Evolutionary conservation across 2,113 vertebrate genomes (phyloP), one percentile per base, ranked within the genome.

Genomic region (Planiliza haematocheilus): DNA sequence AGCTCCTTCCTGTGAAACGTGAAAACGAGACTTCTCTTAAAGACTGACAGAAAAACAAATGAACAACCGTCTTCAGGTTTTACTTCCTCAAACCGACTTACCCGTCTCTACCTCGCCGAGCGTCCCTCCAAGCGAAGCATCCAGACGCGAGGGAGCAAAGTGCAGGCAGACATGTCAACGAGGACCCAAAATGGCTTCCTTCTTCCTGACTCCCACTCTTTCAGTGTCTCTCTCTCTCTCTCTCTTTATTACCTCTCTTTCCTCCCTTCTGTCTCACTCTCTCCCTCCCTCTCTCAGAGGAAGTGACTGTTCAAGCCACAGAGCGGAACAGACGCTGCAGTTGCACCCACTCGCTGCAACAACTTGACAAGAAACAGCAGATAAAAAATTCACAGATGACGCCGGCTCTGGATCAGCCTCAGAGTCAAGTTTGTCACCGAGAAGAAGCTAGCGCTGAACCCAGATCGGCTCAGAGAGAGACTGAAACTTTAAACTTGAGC

Each of bases 181-280:
- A 45, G 13, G 20, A 79, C 65, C 79, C 79, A 91, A 90, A 76
- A 90, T 89, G 90, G 85, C 90, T 78, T 82, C 86, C 77, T 65
- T 55, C 64, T 56, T 37, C 62, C 74, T 64, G 4, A 18, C 72
- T 53, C 36, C 17, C 64, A 52, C 51, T 56, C n/a, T 24, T 16
- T 84, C 42, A 61, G n/a, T 10, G 43, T 72, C 66, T 77, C 72
- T 74, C 55, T 71, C 1, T 39, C 37, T 81, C 52, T 77, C 24
- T 30, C 24, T 53, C 38, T 67, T 49, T 49, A 10, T 69, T 46
- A 42, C 34, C 18, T 38, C 74, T 41, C 56, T 61, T 21, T 57
- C 10, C 36, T 55, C 36, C 16, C 21, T 66, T 51, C 68, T 58
- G 20, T 63, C 58, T 39, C n/a, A 30, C 17, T 13, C 17, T 34